phyloP scores from a whole-genome alignment of 2,797 vertebrate genomes.

The Enteromius thamalakanensis region DNA sequence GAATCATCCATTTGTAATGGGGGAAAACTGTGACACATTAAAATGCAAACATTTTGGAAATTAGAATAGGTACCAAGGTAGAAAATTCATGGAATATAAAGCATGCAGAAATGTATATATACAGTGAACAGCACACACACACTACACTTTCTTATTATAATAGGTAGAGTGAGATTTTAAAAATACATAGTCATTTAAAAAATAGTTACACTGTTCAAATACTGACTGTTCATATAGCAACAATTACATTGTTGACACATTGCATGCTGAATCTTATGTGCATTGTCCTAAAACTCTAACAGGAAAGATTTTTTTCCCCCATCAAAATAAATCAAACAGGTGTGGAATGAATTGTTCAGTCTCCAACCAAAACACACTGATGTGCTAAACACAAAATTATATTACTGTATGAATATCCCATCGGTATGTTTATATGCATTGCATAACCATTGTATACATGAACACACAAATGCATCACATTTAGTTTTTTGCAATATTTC shows the following conservation, averaged over 20 bases:
- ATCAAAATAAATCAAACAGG: background rate
- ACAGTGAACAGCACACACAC: background rate
- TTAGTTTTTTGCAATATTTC: background rate
- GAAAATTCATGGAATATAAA: background rate
- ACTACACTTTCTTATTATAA: conserved; percentile 5
- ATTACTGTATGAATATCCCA: background rate
- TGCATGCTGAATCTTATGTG: background rate
- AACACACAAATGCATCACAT: background rate
- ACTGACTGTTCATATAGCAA: background rate
- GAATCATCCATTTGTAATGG: background rate
- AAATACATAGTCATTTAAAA: background rate
- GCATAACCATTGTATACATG: background rate
- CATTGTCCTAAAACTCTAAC: background rate
- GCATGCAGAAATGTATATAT: background rate
- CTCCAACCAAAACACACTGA: background rate
- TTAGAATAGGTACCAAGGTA: background rate
- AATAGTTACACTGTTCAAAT: background rate
- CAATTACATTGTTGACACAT: background rate
- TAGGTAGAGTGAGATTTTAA: background rate
- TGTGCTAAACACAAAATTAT: background rate
- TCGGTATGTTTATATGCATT: background rate
- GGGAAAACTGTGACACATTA: background rate
- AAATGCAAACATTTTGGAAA: background rate
- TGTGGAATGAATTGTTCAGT: background rate
- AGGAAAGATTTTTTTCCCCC: background rate